phyloP scores from a whole-genome alignment of 2,888 invertebrate genomes.

The Arenicola marina region DNA sequence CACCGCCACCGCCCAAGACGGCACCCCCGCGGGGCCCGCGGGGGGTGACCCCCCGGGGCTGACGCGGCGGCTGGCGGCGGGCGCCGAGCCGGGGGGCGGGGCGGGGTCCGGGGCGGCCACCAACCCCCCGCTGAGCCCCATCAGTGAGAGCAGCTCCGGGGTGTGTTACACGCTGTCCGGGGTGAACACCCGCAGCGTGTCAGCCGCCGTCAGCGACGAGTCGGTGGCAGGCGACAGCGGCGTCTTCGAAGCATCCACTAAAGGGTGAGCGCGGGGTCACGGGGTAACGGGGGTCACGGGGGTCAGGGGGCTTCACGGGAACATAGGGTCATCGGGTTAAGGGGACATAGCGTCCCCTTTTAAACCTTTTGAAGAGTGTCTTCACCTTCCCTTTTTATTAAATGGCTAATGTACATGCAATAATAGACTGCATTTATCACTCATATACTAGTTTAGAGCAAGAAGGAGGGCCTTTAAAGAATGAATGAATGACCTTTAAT shows the following conservation, averaged over 20 bases:
- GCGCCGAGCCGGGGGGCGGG: neutral
- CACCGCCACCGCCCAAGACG: constrained; percentile 1
- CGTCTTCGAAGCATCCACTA: constrained; percentile 62
- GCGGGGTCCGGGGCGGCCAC: neutral
- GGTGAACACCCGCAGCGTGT: constrained; percentile 68
- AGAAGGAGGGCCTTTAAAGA: no score
- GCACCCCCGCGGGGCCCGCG: neutral
- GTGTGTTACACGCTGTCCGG: constrained; percentile 56
- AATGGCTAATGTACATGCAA: no score
- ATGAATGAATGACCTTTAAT: no score
- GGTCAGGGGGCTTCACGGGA: no score
- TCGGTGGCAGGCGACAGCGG: constrained; percentile 82
- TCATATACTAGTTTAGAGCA: no score
- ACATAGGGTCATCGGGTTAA: no score
- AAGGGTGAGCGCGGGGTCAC: constrained; percentile 46
- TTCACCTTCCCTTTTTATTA: no score
- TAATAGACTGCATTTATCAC: no score
- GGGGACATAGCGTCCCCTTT: no score
- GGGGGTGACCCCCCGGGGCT: neutral
- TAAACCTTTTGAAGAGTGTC: no score
- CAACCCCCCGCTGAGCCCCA: constrained; percentile 58
- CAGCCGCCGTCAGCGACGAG: constrained; percentile 95
- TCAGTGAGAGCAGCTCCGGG: constrained; percentile 60
- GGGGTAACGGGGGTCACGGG: no score
- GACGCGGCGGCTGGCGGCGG: neutral